phyloP scores from a whole-genome alignment of 2,113 vertebrate species.

The Ellobius talpinus region DNA sequence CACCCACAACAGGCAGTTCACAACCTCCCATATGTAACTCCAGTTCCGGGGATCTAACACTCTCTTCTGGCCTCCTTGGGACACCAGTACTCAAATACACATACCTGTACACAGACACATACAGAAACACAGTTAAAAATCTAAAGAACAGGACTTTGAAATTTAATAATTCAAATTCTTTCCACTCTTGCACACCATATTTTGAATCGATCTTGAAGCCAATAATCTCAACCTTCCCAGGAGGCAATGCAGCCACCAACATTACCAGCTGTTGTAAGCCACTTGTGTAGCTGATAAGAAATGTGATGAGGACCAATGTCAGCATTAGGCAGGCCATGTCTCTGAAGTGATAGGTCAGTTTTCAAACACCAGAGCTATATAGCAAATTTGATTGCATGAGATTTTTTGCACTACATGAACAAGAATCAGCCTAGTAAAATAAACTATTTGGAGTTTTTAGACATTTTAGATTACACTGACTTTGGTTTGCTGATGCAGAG shows the following conservation, averaged over 20 bases:
- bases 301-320: background rate
- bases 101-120: background rate
- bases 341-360: conserved; percentile 5
- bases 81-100: background rate
- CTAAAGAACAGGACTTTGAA: background rate
- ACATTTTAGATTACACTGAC: conserved; percentile 30
- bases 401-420: background rate
- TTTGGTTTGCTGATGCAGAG: background rate
- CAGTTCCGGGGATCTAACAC: background rate
- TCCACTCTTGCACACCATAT: background rate
- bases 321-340: background rate
- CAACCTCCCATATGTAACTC: background rate
- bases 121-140: background rate
- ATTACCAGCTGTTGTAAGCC: conserved; percentile 10
- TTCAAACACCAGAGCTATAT: background rate
- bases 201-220: conserved; percentile 7
- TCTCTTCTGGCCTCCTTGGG: background rate
- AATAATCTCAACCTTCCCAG: background rate
- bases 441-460: conserved; percentile 41
- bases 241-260: conserved; percentile 1
- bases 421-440: background rate
- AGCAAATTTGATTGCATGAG: background rate
- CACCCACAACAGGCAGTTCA: background rate
- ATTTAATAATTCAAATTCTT: conserved; percentile 48
- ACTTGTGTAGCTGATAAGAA: background rate